Percentiles rank a stretch among this genome's conserved stretches.
phyloP scores from a whole-genome alignment of 1,140 invertebrate genomes.

The Zaprionus gabonicus region DNA sequence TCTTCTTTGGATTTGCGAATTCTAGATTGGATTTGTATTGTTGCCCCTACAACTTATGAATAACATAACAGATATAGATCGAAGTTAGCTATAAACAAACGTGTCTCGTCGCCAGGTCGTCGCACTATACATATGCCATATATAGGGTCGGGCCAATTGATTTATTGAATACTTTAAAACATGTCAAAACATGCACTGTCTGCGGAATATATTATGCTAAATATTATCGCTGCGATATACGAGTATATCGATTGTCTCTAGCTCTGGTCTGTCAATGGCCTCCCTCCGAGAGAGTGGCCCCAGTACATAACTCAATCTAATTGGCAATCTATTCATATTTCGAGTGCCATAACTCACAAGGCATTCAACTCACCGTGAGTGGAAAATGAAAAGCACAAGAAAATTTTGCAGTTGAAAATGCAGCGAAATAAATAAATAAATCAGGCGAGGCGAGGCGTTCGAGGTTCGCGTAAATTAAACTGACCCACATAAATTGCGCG shows the following conservation, averaged over 20 bases:
- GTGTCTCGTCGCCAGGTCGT: not conserved
- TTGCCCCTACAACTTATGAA: not conserved
- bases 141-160: not conserved
- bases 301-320: conserved; percentile 63
- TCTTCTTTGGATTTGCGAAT: conserved; percentile 49
- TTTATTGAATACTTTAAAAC: not conserved
- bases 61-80: not conserved
- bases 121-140: not conserved
- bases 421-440: conserved; percentile 62
- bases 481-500: conserved; percentile 76
- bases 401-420: conserved; percentile 50
- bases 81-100: not conserved
- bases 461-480: conserved; percentile 74
- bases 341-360: conserved; percentile 61
- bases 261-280: not conserved
- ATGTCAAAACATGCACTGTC: not conserved
- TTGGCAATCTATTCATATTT: conserved; percentile 64
- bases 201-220: not conserved
- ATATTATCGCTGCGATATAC: not conserved
- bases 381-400: conserved; percentile 40
- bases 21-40: conserved; percentile 11
- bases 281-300: not conserved
- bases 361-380: conserved; percentile 54
- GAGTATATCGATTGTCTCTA: not conserved
- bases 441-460: conserved; percentile 33